phyloP scores from a whole-genome alignment of 2,888 invertebrate species.

The Hydrotaea cyrtoneurina region DNA sequence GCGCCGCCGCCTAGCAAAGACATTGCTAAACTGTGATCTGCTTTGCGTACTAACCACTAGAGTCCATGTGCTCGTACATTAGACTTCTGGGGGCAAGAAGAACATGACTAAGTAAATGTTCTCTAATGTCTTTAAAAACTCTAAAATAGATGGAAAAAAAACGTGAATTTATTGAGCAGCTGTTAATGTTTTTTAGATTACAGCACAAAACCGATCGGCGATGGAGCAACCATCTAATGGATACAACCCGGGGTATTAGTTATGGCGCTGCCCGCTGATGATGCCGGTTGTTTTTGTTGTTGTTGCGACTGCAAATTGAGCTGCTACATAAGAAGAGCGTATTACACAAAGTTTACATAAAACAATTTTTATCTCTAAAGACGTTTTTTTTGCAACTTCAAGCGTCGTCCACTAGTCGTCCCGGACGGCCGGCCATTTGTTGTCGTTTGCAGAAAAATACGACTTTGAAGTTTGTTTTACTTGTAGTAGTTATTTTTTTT shows the following conservation, averaged over 20 bases:
- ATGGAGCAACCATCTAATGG: neutral
- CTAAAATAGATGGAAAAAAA: constrained; percentile 5
- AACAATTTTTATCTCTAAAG: constrained; percentile 30
- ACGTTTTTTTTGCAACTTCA: constrained; percentile 7
- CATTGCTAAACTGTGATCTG: neutral
- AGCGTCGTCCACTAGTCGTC: neutral
- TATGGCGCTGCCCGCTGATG: neutral
- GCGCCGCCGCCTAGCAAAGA: neutral
- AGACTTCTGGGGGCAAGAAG: constrained; percentile 12
- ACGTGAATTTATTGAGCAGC: constrained; percentile 66
- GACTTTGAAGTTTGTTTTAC: constrained; percentile 21
- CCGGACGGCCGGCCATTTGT: constrained; percentile 14
- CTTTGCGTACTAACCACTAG: neutral
- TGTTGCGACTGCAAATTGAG: constrained; percentile 36
- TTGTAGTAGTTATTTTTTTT: neutral
- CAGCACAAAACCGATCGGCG: neutral
- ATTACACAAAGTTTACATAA: constrained; percentile 28
- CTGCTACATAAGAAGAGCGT: constrained; percentile 24
- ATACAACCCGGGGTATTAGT: neutral
- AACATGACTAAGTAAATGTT: constrained; percentile 59
- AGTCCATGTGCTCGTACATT: constrained; percentile 13
- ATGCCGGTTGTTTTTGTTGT: neutral
- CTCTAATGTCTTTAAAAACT: constrained; percentile 50
- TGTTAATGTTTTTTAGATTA: constrained; percentile 66
- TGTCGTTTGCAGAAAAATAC: constrained; percentile 46